Percentiles rank a stretch among this genome's conserved stretches.
Conservation (phyloP, 2,113 vertebrate genomes). For the Erythrolamprus reginae region DNA sequence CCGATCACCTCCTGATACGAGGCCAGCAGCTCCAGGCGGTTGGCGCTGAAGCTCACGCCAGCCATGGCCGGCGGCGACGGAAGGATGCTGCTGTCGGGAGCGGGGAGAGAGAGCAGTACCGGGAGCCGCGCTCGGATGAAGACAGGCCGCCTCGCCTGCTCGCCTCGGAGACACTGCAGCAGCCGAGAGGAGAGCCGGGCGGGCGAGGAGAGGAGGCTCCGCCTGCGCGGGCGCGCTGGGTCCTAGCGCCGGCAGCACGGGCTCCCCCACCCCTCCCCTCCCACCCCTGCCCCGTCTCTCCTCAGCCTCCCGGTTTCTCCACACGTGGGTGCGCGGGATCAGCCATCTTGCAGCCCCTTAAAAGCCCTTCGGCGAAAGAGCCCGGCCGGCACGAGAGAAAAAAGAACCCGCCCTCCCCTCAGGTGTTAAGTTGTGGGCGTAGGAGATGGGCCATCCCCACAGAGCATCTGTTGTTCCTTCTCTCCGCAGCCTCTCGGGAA, state of each 20-base stretch:
- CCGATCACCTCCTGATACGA: conserved; percentile 74
- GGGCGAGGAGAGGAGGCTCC: conserved; percentile 47
- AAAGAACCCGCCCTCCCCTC: not conserved
- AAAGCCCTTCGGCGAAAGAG: not conserved
- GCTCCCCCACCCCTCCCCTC: conserved; percentile 20
- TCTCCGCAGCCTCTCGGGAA: not conserved
- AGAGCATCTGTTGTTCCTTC: not conserved
- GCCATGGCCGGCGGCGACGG: conserved; percentile 63
- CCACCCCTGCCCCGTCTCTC: conserved; percentile 5
- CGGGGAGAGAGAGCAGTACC: not conserved
- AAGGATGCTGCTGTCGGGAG: conserved; percentile 4
- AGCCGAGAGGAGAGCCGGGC: conserved; percentile 45
- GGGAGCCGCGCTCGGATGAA: not conserved
- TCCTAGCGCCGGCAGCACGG: conserved; percentile 60
- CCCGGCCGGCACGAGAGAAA: not conserved
- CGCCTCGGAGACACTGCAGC: conserved; percentile 67
- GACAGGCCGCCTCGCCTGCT: conserved; percentile 45
- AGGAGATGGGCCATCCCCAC: not conserved
- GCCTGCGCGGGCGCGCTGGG: conserved; percentile 43
- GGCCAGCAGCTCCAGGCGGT: conserved; percentile 74
- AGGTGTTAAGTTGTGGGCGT: not conserved
- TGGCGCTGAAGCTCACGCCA: conserved; percentile 69
- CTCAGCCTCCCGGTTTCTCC: not conserved
- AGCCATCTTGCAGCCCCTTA: conserved; percentile 11
- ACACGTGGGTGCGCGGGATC: not conserved